These are phyloP conservation scores for Lutraria lutraria DNA, from an alignment of 2,888 invertebrate species.

Conservation along the genomic window DNA sequence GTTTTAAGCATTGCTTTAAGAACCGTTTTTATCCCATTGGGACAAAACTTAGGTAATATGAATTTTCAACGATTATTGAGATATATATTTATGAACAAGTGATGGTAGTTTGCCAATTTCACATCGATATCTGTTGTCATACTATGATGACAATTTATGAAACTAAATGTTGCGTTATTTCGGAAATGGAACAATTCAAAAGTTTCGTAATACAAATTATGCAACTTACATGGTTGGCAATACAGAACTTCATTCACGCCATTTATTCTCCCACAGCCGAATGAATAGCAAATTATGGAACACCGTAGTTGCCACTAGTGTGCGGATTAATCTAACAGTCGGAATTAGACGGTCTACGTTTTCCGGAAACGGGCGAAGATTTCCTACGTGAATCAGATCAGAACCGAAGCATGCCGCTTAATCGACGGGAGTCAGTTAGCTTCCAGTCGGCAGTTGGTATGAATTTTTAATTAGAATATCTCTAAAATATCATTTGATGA, in stretches of 20 bases:
- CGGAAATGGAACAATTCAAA: not conserved
- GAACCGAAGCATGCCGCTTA: not conserved
- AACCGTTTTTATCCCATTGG: too few species aligned
- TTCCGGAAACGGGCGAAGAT: not conserved
- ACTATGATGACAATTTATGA: not conserved
- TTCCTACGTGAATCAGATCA: not conserved
- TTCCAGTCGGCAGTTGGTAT: not conserved
- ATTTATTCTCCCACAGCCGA: not conserved
- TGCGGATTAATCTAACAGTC: not conserved
- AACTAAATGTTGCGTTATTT: not conserved
- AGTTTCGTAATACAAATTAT: not conserved
- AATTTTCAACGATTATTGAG: too few species aligned
- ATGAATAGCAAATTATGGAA: not conserved
- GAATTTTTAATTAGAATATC: not conserved
- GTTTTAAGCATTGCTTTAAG: too few species aligned
- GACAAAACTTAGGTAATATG: too few species aligned
- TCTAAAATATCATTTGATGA: not conserved
- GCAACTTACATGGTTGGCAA: not conserved
- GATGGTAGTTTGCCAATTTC: not conserved
- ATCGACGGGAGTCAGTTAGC: constrained; percentile 1
- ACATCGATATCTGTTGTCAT: not conserved
- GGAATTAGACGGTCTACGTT: not conserved
- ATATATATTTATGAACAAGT: not conserved
- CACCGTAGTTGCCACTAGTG: not conserved
- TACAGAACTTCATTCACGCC: not conserved